Conservation (phyloP, 2,113 vertebrate genomes). For the Ageneiosus marmoratus region DNA sequence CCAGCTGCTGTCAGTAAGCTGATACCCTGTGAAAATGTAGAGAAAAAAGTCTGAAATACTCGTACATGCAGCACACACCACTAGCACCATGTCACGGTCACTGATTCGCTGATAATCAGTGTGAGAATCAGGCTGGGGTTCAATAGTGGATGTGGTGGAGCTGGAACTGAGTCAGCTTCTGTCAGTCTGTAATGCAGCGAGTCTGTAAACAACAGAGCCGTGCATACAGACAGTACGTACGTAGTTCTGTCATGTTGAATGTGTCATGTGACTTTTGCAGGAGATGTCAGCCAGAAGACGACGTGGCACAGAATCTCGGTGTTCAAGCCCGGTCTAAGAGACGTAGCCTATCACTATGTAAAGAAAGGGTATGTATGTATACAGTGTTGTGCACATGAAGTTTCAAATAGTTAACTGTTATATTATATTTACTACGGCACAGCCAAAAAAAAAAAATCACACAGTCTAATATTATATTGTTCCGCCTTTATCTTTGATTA, state of each 20-base stretch:
- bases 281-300: constrained; percentile 93
- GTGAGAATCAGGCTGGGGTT: background rate
- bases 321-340: constrained; percentile 92
- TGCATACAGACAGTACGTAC: background rate
- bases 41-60: background rate
- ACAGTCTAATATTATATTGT: too few species aligned
- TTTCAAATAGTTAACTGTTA: background rate
- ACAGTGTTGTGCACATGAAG: background rate
- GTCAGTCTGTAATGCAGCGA: background rate
- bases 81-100: background rate
- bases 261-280: constrained; percentile 62
- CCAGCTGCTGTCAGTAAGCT: background rate
- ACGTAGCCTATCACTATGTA: constrained; percentile 92
- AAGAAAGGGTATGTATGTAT: constrained; percentile 92
- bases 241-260: background rate
- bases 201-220: background rate
- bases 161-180: background rate
- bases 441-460: too few species aligned
- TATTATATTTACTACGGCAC: too few species aligned
- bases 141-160: background rate
- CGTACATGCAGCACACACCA: background rate
- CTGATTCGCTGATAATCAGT: background rate
- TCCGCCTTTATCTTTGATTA: too few species aligned
- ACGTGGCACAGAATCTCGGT: constrained; percentile 95
- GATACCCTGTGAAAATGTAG: background rate